Conservation (phyloP, 2,888 invertebrate genomes). For the Rhagium mordax region DNA sequence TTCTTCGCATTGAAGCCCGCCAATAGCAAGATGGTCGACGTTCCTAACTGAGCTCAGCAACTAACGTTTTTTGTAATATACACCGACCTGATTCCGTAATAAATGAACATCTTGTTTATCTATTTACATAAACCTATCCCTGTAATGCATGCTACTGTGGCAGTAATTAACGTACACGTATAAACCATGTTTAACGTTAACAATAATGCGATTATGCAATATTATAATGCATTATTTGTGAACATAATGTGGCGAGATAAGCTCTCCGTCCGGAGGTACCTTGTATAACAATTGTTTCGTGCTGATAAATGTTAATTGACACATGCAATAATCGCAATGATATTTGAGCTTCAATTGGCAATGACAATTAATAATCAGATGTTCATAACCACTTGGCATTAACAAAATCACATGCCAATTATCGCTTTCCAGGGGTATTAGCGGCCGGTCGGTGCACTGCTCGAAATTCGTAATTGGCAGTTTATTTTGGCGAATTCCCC, state of each 20-base stretch:
- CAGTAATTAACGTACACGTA: neutral
- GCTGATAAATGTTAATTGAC: neutral
- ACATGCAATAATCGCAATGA: neutral
- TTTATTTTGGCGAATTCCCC: neutral
- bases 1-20: no score
- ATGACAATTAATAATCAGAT: constrained; percentile 7
- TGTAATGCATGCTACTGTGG: no score
- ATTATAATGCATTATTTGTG: neutral
- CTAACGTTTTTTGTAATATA: no score
- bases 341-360: neutral
- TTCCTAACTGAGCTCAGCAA: no score
- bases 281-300: neutral
- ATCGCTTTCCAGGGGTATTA: neutral
- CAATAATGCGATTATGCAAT: neutral
- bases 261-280: neutral
- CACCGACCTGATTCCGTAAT: no score
- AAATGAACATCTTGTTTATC: no score
- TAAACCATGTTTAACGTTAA: neutral
- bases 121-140: no score
- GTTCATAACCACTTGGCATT: neutral
- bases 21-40: no score
- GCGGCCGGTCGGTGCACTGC: neutral
- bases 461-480: neutral
- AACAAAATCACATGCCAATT: constrained; percentile 7
- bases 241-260: neutral